Conservation (phyloP, 2,113 vertebrate genomes). For the Arvicanthis niloticus region DNA sequence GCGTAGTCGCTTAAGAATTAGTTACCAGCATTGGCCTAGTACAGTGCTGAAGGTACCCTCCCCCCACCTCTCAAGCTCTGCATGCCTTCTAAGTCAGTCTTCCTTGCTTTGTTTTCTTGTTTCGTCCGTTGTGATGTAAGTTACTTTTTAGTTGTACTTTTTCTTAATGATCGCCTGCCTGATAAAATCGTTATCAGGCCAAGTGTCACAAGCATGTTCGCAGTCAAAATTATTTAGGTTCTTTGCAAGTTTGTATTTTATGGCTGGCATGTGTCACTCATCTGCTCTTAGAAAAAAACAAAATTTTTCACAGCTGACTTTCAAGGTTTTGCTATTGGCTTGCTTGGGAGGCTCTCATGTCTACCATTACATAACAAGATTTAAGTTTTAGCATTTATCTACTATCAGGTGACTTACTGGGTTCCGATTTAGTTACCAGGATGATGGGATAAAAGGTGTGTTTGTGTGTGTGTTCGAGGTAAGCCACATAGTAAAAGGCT, state of each 20-base stretch:
- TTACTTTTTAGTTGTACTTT: too few relatives aligned
- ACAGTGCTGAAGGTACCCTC: too few relatives aligned
- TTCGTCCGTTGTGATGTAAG: too few relatives aligned
- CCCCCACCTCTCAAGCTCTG: too few relatives aligned
- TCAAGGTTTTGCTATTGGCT: not conserved
- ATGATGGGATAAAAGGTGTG: not conserved
- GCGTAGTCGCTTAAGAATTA: too few relatives aligned
- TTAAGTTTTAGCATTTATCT: not conserved
- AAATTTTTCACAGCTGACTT: rapidly evolving
- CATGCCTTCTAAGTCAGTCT: too few relatives aligned
- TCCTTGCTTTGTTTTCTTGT: too few relatives aligned
- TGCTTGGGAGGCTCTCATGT: not conserved
- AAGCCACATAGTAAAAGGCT: not conserved
- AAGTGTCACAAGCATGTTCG: too few relatives aligned
- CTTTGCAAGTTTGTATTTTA: not conserved
- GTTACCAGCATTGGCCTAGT: too few relatives aligned
- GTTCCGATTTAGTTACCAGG: not conserved
- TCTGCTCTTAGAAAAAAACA: not conserved
- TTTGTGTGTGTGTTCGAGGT: not conserved
- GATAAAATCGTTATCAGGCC: not conserved
- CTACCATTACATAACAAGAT: not conserved
- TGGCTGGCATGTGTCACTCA: not conserved
- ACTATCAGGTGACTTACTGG: not conserved
- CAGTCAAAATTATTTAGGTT: not conserved
- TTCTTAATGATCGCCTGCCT: not conserved